Evolutionary conservation across 2,888 invertebrate species (phyloP), one percentile per base, ranked within the genome.

Genomic region (Euphydryas editha): DNA sequence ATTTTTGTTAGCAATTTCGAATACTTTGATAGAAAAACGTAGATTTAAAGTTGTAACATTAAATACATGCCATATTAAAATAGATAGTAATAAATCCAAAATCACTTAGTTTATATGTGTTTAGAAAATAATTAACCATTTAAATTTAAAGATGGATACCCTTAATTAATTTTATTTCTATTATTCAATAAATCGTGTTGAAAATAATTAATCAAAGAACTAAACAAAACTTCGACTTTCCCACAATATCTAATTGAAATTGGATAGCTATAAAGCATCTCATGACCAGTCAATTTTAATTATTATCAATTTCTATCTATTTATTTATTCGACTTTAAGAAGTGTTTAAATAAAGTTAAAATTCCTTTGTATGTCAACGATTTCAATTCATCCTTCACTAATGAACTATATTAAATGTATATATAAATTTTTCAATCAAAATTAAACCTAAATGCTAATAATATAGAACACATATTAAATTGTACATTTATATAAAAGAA

Each of bases 391-490:
- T 59, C 58, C 51, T 37, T 55, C 51, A 21, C 47, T 57, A 59
- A 67, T 47, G 56, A 47, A 36, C 49, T 59, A 62, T 63, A 21
- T 49, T 37, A 17, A 18, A 47, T 55, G 21, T 44, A 30, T 39
- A 55, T 59, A 46, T 54, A 13, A 30, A 18, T 21, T 15, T 0
- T 15, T 3, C 42, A 15, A 47, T 39, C 64, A 3, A 54, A 66
- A 60, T 39, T 47, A 42, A 49, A 49, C 57, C 30, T 55, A 68
- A 49, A 36, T 1, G 0, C 13, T 17, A 10, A 8, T 0, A 10
- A 5, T 1, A 18, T 60, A 71, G 55, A 62, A 61, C 60, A 55
- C n/a, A 70, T 51, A 59, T 39, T 65, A 1, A 3, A 20, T 58
- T 37, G 20, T 21, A 24, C 11, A n/a, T 37, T 13, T 20, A 39